Conservation (phyloP, 2,113 vertebrate genomes). For the Plestiodon gilberti region DNA sequence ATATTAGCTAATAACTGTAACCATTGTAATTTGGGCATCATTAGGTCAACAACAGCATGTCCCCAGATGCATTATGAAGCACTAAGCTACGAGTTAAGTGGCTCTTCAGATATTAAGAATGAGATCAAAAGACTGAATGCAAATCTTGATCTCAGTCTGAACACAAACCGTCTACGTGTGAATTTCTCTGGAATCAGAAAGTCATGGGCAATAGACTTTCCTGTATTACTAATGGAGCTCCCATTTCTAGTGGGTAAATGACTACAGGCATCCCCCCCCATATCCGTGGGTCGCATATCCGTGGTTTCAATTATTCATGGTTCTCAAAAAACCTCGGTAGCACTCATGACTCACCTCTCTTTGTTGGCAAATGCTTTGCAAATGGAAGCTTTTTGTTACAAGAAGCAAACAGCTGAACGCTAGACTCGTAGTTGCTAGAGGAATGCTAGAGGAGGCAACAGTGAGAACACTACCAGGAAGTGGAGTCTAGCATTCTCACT, state of each 20-base stretch:
- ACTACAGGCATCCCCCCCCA: too few relatives aligned
- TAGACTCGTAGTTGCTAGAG: too few relatives aligned
- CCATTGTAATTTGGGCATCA: background rate
- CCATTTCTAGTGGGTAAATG: background rate
- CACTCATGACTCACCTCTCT: too few relatives aligned
- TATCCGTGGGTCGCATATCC: too few relatives aligned
- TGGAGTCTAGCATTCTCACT: too few relatives aligned
- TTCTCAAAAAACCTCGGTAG: too few relatives aligned
- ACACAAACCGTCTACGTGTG: background rate
- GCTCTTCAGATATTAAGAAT: background rate
- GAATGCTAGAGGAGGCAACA: too few relatives aligned
- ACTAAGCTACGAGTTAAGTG: background rate
- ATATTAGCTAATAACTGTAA: background rate
- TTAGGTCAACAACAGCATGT: background rate
- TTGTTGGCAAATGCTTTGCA: too few relatives aligned
- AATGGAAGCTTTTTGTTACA: too few relatives aligned
- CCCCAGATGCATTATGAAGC: background rate
- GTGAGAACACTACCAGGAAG: too few relatives aligned
- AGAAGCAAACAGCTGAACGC: too few relatives aligned
- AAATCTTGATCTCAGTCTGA: background rate
- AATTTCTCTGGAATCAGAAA: background rate
- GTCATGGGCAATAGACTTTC: background rate
- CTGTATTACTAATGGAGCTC: background rate
- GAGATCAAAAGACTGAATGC: background rate
- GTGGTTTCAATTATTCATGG: too few relatives aligned